Percentiles rank a stretch among this genome's conserved stretches.
Conservation (phyloP, 2,888 invertebrate genomes). For the Ectemnius lituratus region DNA sequence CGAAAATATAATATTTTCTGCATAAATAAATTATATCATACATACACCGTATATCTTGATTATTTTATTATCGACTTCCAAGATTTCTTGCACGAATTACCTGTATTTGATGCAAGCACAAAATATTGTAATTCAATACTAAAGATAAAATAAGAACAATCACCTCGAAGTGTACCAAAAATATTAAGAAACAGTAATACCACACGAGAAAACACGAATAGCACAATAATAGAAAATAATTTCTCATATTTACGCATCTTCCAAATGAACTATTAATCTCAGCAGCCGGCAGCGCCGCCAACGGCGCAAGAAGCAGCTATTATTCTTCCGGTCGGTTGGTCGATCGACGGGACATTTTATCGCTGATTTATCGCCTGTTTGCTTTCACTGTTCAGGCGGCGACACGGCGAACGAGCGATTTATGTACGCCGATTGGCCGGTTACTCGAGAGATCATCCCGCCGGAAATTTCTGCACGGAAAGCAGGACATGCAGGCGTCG, state of each 20-base stretch:
- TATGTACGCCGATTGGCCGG: slow-evolving; percentile 49
- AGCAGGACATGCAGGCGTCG: slow-evolving; percentile 22
- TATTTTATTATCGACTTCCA: too few relatives aligned
- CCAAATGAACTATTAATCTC: slow-evolving; percentile 54
- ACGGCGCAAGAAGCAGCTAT: slow-evolving; percentile 45
- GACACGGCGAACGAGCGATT: slow-evolving; percentile 57
- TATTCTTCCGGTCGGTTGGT: slow-evolving; percentile 61
- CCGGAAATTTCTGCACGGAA: slow-evolving; percentile 17
- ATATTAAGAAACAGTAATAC: neutral
- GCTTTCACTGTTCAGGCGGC: slow-evolving; percentile 55
- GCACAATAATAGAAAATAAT: too few relatives aligned
- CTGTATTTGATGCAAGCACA: too few relatives aligned
- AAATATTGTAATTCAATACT: too few relatives aligned
- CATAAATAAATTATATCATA: too few relatives aligned
- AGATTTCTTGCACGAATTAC: too few relatives aligned
- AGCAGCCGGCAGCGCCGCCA: slow-evolving; percentile 52
- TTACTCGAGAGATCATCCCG: slow-evolving; percentile 12
- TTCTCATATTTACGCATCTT: neutral
- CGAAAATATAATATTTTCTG: too few relatives aligned
- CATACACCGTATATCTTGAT: too few relatives aligned
- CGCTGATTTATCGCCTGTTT: slow-evolving; percentile 60
- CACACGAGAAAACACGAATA: neutral
- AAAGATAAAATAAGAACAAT: too few relatives aligned
- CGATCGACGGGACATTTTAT: slow-evolving; percentile 58
- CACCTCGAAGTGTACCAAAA: too few relatives aligned